These are phyloP conservation scores for Trachelus stipa DNA, from an alignment of 2,888 invertebrate species.

Conservation along the genomic window DNA sequence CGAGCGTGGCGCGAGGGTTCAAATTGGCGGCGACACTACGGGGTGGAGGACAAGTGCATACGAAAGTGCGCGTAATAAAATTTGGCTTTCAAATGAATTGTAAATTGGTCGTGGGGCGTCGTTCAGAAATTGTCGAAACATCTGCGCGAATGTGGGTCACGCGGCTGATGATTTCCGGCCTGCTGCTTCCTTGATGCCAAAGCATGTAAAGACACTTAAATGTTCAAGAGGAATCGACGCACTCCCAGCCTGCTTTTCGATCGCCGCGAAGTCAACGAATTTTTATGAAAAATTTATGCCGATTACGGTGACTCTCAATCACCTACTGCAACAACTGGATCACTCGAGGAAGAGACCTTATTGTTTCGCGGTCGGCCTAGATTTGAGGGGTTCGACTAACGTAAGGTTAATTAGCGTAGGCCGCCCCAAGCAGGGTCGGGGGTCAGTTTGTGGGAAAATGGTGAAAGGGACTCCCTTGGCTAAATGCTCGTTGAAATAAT, in stretches of 20 bases:
- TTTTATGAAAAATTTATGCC: not conserved
- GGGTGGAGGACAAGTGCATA: constrained; percentile 11
- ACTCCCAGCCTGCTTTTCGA: too few relatives aligned
- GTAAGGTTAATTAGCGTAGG: not conserved
- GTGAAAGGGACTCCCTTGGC: not conserved
- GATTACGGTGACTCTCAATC: too few relatives aligned
- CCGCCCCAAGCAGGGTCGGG: not conserved
- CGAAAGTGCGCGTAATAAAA: constrained; percentile 36
- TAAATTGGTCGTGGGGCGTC: constrained; percentile 42
- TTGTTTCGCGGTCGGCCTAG: not conserved
- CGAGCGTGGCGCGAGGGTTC: not conserved
- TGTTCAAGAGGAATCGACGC: not conserved
- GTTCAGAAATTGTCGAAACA: constrained; percentile 20
- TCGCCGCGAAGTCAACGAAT: not conserved
- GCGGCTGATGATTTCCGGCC: constrained; percentile 25
- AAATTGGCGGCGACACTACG: not conserved
- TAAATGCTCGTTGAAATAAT: constrained; percentile 9
- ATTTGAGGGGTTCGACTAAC: not conserved
- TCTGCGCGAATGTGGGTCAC: constrained; percentile 51
- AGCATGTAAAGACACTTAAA: not conserved
- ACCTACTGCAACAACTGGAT: not conserved
- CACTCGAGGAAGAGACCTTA: not conserved
- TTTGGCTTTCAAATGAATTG: constrained; percentile 51
- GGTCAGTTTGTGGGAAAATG: not conserved
- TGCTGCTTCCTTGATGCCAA: not conserved